These are phyloP conservation scores for Nephila pilipes DNA, from an alignment of 1,140 invertebrate genomes.

Conservation along the genomic window DNA sequence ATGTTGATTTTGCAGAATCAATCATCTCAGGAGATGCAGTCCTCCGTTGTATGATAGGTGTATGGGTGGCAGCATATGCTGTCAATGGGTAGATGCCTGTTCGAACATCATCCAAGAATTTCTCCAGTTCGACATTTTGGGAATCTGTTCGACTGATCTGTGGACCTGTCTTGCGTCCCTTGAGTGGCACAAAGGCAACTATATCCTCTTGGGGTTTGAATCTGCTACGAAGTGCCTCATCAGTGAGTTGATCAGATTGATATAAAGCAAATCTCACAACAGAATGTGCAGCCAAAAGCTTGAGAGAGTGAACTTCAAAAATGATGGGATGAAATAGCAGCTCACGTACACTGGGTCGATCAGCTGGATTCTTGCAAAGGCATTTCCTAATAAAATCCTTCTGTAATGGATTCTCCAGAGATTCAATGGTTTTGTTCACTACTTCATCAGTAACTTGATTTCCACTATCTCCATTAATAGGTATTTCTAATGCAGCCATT, in stretches of 20 bases:
- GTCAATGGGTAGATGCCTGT: constrained; percentile 98
- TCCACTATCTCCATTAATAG: constrained; percentile 91
- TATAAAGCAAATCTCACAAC: constrained; percentile 72
- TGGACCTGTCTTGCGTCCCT: constrained; percentile 82
- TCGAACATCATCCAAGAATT: constrained; percentile 99
- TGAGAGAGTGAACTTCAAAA: constrained; percentile 95
- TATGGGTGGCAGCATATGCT: constrained; percentile 89
- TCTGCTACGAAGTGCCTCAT: constrained; percentile 90
- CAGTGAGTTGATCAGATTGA: constrained; percentile 91
- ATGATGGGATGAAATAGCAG: constrained; percentile 97
- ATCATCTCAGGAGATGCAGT: constrained; percentile 84
- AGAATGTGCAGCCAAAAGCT: constrained; percentile 62
- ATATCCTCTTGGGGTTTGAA: constrained; percentile 86
- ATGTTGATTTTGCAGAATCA: constrained; percentile 76
- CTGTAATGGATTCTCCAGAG: constrained; percentile 88
- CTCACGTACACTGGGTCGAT: constrained; percentile 93
- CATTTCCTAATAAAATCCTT: constrained; percentile 87
- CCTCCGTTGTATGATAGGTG: constrained; percentile 83
- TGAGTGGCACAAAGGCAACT: constrained; percentile 88
- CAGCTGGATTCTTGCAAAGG: constrained; percentile 90
- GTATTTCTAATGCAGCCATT: constrained; percentile 97
- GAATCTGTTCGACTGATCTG: constrained; percentile 87
- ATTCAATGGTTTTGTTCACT: constrained; percentile 92
- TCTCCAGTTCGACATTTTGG: constrained; percentile 94
- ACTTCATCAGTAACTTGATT: constrained; percentile 91